Evolutionary conservation across 2,113 vertebrate genomes (phyloP).

Genomic region (Condylura cristata): DNA sequence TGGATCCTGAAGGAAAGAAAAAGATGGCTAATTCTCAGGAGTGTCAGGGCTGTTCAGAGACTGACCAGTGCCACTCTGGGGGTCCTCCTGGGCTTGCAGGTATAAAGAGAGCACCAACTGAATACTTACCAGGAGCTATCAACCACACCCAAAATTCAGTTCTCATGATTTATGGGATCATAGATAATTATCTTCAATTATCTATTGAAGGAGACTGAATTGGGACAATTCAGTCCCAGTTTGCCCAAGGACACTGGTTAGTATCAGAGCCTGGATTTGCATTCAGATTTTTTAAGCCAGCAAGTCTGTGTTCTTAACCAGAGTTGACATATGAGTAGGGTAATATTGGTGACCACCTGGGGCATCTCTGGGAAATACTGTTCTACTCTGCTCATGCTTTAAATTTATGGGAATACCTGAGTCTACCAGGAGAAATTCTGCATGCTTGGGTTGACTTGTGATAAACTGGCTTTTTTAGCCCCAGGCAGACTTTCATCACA

Average conservation of each 20-base stretch:
- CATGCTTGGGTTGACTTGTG: background rate
- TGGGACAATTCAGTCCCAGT: background rate
- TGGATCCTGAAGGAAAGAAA: background rate
- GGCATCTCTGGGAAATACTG: background rate
- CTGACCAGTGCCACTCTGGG: background rate
- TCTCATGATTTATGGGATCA: background rate
- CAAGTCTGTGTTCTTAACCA: background rate
- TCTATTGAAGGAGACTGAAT: background rate
- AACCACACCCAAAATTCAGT: background rate
- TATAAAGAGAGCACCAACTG: background rate
- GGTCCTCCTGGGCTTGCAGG: no score
- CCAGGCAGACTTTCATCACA: background rate
- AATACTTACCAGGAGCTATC: background rate
- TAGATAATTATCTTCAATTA: background rate
- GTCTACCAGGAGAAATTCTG: background rate
- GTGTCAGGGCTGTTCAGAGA: background rate
- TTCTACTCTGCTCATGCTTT: background rate
- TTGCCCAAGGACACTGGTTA: background rate
- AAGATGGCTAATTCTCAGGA: background rate
- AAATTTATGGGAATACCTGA: background rate
- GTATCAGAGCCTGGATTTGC: background rate
- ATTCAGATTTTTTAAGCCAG: background rate
- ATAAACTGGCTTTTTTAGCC: background rate
- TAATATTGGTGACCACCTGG: background rate
- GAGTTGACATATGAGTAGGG: background rate